Evolutionary conservation across 2,888 invertebrate genomes (phyloP).

Genomic region (Gryllus longicercus): DNA sequence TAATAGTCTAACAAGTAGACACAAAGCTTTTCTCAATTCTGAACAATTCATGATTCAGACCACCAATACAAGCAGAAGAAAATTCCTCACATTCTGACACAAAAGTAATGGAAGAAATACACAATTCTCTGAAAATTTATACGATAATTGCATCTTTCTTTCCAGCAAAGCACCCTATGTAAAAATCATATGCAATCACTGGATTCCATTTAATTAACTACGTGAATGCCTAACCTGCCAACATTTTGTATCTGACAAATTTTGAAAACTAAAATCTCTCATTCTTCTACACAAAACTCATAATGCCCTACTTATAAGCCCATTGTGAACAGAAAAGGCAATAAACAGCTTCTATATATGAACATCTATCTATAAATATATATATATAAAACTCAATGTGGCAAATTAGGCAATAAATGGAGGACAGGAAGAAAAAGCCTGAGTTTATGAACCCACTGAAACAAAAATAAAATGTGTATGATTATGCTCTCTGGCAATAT

Average conservation of each 20-base stretch:
- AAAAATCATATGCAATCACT: constrained; percentile 1
- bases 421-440: not conserved
- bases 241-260: not conserved
- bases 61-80: constrained; percentile 17
- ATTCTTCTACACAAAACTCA: too few relatives aligned
- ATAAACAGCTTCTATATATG: too few relatives aligned
- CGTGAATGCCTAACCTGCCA: not conserved
- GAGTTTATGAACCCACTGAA: constrained; percentile 3
- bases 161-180: constrained; percentile 17
- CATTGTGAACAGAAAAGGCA: too few relatives aligned
- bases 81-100: constrained; percentile 11
- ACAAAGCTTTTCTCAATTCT: not conserved
- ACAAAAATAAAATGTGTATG: constrained; percentile 3
- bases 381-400: not conserved
- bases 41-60: not conserved
- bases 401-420: constrained; percentile 17
- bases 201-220: not conserved
- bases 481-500: not conserved
- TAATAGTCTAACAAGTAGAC: constrained; percentile 3
- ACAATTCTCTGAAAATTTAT: not conserved
- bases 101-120: constrained; percentile 10
- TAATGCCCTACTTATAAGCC: too few relatives aligned
- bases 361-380: too few relatives aligned
- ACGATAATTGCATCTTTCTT: not conserved
- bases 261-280: too few relatives aligned